phyloP scores from a whole-genome alignment of 2,113 vertebrate species.

The Centropus unirufus region DNA sequence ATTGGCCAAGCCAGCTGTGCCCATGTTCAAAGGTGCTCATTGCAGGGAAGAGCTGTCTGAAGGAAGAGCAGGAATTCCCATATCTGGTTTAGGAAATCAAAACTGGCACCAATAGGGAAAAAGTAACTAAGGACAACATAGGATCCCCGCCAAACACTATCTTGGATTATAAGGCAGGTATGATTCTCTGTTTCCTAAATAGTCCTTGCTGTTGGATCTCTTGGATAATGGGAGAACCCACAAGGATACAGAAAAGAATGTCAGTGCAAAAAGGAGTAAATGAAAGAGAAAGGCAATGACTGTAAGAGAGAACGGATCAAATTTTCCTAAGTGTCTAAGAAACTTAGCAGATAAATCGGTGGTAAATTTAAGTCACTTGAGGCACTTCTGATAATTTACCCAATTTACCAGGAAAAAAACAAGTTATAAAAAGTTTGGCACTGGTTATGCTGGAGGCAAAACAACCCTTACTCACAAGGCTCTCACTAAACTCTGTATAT shows the following conservation, averaged over 20 bases:
- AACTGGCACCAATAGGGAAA: neutral
- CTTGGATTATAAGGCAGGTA: neutral
- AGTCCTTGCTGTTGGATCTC: neutral
- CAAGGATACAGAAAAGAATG: neutral
- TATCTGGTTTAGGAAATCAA: neutral
- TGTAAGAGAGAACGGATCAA: neutral
- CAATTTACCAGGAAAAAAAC: neutral
- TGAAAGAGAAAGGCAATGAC: neutral
- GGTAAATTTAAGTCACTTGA: neutral
- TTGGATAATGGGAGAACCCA: neutral
- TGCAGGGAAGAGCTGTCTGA: neutral
- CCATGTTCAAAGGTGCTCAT: neutral
- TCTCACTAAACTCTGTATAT: neutral
- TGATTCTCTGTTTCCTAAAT: neutral
- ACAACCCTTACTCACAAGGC: neutral
- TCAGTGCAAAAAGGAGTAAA: neutral
- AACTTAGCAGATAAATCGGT: neutral
- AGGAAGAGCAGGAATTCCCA: neutral
- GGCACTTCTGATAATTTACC: neutral
- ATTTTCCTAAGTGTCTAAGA: neutral
- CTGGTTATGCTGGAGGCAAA: neutral
- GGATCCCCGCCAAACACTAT: neutral
- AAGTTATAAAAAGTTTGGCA: neutral
- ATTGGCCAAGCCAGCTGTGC: neutral
- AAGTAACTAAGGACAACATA: neutral